Evolutionary conservation across 2,888 invertebrate genomes (phyloP), one percentile per base, ranked within the genome.

Genomic region (Caenorhabditis macrosperma): DNA sequence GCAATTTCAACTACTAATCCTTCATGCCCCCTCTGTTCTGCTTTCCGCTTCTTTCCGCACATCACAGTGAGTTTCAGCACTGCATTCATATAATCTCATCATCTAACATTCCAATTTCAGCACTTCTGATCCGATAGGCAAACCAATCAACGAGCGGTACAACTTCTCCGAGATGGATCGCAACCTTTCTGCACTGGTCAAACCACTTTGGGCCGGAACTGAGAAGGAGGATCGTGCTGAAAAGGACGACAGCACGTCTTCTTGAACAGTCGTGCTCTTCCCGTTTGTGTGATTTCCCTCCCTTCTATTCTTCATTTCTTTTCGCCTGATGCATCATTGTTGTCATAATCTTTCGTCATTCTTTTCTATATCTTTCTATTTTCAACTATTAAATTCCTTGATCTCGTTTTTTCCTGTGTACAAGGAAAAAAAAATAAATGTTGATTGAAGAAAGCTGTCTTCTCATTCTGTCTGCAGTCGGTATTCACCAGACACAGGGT

Each of bases 1-100:
- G 89, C 57, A 81, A 87, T 61, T 89, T 89, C 82, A 87, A 88
- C 75, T 89, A 88, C 69, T 88, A 79, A 74, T 71, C 61, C 66
- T 79, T 63, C 66, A 66, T 75, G 69, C 54, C 44, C 30, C 66
- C 66, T 63, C 60, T 54, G 57, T 50, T 30, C 38, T 61, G 67
- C 64, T 71, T 78, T 63, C 59, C 44, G 64, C 68, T 78, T 68
- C 44, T 61, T 66, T 74, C 54, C 44, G 67, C 75, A 67, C 67
- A 67, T 75, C 67, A 75, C 67, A 67, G 75, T 75, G 75, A 75
- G 75, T 75, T 67, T 67, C 26, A 44, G 61, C 54, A 54, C 46
- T 30, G 30, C 41, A 22, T 22, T 50, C n/a, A 20, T 55, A 41
- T 0, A 38, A 2, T 22, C n/a, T 20, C 44, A 41, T 57, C n/a